Evolutionary conservation across 1,140 invertebrate species (phyloP), one percentile per base, ranked within the genome.

Genomic region (Brachionus manjavacas): DNA sequence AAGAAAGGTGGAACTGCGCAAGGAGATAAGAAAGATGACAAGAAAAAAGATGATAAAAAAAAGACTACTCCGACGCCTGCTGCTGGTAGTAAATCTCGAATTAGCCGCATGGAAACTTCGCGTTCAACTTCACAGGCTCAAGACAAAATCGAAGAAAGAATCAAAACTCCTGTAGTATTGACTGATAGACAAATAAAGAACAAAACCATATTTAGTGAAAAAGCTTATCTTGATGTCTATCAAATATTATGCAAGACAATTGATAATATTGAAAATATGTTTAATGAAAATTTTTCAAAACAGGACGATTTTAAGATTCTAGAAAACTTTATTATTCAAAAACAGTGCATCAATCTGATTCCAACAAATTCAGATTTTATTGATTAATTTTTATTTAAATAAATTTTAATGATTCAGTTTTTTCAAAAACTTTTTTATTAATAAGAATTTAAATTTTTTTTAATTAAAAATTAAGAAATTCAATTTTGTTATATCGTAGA

Each of bases 1-100:
- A 76, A 76, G 49, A 76, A 76, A 28, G 72, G 41, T 14, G 72
- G 41, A 20, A 76, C 72, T 25, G 72, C 72, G 14, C 39, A 46
- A 49, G 43, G 41, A 3, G 72, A 76, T 14, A 76, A 76, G 14
- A 76, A 76, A 76, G 72, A 76, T 49, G 43, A 49, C 9, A 76
- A 76, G 43, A 46, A 49, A 49, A 76, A 76, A 49, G 72, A 76
- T 20, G 72, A 76, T 25, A 76, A 76, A 76, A 76, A 76, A 28
- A 76, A 76, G 25, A 49, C 72, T 9, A 74, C 70, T 1, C 72
- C 72, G 11, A 76, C 72, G 1, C 43, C 72, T 6, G 72, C 72
- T 25, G 43, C 20, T 76, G 41, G 2, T 46, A 76, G 72, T 46
- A 76, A 76, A 46, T 76, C 72, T 23, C 39, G 72, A 9, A 49